Evolutionary conservation across 2,113 vertebrate species (phyloP).

Genomic region (Neolamprologus variostigma): DNA sequence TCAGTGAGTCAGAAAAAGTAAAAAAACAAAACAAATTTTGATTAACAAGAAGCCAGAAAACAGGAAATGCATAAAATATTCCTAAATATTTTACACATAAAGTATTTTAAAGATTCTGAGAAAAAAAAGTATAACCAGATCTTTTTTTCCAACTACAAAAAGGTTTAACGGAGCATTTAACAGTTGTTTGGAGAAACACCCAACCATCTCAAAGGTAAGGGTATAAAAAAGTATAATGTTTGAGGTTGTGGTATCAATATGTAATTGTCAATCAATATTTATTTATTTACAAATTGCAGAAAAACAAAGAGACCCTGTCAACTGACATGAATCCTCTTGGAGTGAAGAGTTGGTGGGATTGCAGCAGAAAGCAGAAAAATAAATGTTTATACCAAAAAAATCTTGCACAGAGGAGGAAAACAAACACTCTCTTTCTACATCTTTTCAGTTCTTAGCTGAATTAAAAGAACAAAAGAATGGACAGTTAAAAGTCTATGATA

Average conservation of each 20-base stretch:
- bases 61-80: neutral
- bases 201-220: accelerated
- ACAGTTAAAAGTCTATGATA: neutral
- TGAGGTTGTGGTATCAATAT: neutral
- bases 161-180: neutral
- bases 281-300: neutral
- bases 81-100: neutral
- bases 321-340: neutral
- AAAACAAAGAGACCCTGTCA: neutral
- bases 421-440: neutral
- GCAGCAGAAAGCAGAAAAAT: neutral
- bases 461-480: neutral
- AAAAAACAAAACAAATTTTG: neutral
- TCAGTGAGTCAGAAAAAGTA: neutral
- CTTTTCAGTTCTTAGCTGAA: neutral
- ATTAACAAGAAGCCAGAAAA: neutral
- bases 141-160: neutral
- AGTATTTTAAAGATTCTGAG: neutral
- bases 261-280: neutral
- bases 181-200: neutral
- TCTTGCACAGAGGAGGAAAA: neutral
- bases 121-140: neutral
- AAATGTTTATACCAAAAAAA: neutral
- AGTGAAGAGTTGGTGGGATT: neutral
- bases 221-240: neutral